Conservation (phyloP, 2,888 invertebrate genomes). For the Dicycla oo region DNA sequence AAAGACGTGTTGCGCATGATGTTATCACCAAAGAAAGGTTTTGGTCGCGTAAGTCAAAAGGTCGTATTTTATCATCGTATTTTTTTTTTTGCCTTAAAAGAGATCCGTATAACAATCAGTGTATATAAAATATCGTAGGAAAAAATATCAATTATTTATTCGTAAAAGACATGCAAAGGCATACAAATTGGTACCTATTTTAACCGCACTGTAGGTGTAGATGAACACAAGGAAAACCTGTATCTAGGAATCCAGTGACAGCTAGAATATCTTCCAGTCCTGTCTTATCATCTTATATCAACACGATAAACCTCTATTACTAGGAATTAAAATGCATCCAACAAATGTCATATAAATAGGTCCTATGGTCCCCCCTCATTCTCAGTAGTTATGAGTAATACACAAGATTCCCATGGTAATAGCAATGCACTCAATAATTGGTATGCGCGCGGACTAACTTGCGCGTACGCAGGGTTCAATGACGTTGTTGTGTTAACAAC, state of each 20-base stretch:
- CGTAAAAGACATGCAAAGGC: not conserved
- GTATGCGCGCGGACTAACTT: conserved; percentile 78
- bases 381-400: conserved; percentile 58
- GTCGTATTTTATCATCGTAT: not conserved
- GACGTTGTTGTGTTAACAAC: conserved; percentile 66
- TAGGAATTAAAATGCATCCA: conserved; percentile 17
- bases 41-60: not conserved
- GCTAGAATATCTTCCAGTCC: conserved; percentile 7
- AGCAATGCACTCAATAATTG: conserved; percentile 82
- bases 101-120: too few species aligned
- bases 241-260: conserved; percentile 16
- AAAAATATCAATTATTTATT: conserved; percentile 2
- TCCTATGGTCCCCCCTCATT: conserved; percentile 12
- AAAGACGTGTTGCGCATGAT: not conserved
- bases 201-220: not conserved
- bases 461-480: conserved; percentile 73
- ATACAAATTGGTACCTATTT: conserved; percentile 12
- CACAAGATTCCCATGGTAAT: conserved; percentile 75
- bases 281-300: conserved; percentile 22
- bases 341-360: conserved; percentile 33
- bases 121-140: not conserved
- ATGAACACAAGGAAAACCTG: conserved; percentile 24
- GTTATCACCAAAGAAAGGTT: not conserved
- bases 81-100: not conserved
- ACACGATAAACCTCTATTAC: conserved; percentile 23